Percentiles rank a stretch among this genome's conserved stretches.
These are phyloP conservation scores for Caradrina clavipalpis DNA, from an alignment of 2,888 invertebrate genomes.

Conservation along the genomic window DNA sequence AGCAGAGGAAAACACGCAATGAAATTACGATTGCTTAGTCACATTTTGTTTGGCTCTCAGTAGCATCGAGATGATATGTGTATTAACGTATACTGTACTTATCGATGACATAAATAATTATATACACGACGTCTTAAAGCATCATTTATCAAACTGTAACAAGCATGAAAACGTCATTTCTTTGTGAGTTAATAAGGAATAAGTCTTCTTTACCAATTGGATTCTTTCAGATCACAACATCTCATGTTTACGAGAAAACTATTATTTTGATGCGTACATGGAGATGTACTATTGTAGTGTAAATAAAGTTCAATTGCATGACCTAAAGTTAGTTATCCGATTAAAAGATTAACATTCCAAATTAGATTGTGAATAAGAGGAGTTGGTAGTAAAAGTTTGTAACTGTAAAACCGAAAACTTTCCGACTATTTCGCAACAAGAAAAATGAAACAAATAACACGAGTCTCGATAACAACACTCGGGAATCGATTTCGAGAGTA, in stretches of 20 bases:
- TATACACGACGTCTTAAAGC: conserved; percentile 18
- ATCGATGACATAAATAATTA: conserved; percentile 45
- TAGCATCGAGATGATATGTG: conserved; percentile 53
- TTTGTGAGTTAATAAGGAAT: conserved; percentile 26
- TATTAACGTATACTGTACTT: conserved; percentile 52
- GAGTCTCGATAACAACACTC: conserved; percentile 89
- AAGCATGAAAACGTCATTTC: conserved; percentile 25
- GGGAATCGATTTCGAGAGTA: conserved; percentile 91
- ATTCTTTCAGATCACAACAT: conserved; percentile 29
- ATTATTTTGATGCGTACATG: conserved; percentile 35
- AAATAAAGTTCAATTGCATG: conserved; percentile 38
- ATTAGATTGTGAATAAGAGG: conserved; percentile 54
- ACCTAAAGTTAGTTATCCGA: conserved; percentile 62
- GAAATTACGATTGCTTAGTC: conserved; percentile 16
- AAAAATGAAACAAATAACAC: conserved; percentile 88
- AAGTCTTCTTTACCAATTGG: conserved; percentile 27
- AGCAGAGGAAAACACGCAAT: conserved; percentile 9
- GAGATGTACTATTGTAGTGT: conserved; percentile 32
- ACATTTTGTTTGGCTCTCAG: conserved; percentile 33
- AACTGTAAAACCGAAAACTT: conserved; percentile 57
- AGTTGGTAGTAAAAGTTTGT: conserved; percentile 55
- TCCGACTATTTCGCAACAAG: conserved; percentile 78
- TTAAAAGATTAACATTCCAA: conserved; percentile 62
- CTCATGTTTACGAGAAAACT: conserved; percentile 38
- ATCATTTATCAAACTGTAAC: conserved; percentile 36